Evolutionary conservation across 1,140 invertebrate genomes (phyloP), one percentile per base, ranked within the genome.

Genomic region (Drosophila suzukii): DNA sequence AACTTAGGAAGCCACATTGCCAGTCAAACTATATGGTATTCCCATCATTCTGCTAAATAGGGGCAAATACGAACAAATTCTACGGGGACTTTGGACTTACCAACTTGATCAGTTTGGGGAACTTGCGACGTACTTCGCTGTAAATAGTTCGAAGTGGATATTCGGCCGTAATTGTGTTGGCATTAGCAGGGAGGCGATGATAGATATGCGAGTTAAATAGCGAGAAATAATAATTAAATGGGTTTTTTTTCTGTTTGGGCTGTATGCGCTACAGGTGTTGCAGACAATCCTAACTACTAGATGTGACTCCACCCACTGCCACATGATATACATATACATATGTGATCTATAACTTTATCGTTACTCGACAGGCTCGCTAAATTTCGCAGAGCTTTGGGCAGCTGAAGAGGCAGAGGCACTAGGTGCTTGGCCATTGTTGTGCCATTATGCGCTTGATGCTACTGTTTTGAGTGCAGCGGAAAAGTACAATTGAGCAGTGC

Each of bases 61-160:
- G 47, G 47, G 8, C 3, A 50, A 10, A 5, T 32, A 5, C 20
- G 3, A 32, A 4, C 6, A 5, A 3, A 30, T 30, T 50, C 7
- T 30, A 15, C 7, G 47, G 13, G 8, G 30, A 6, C 58, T 20
- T 32, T 10, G 12, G 32, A 94, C 96, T 95, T 93, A 98, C 97
- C 95, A 98, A 92, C 93, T 95, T 95, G 13, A 95, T 70, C 57
- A 98, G 93, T 92, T 97, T 97, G 12, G 97, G 97, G 79, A 98
- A 97, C 88, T 94, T 95, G 91, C 96, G 96, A 91, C 97, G 94
- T 80, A 98, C 94, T 92, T 96, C 97, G 93, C 97, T 98, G 95
- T 93, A 93, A 93, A 94, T 91, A 79, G 83, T 81, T 81, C 47
- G 63, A 61, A 54, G 72, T 74, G 63, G 75, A 78, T 75, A 54